Conservation (phyloP, 2,113 vertebrate genomes). For the Leiothrix lutea region DNA sequence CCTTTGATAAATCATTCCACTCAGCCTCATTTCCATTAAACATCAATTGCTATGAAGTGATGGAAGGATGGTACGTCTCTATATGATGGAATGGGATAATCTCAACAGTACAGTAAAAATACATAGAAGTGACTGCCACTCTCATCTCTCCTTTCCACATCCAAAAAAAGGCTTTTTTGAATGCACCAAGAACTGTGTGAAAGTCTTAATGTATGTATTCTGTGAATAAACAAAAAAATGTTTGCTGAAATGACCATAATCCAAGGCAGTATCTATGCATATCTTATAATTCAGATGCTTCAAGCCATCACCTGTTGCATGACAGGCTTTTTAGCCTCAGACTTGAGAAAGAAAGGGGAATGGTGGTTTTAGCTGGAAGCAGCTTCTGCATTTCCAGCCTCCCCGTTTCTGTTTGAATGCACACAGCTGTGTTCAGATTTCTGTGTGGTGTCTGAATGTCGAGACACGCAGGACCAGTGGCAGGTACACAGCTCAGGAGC, state of each 20-base stretch:
- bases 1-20: background rate
- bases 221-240: background rate
- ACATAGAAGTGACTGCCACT: background rate
- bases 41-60: background rate
- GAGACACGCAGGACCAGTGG: background rate
- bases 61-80: background rate
- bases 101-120: background rate
- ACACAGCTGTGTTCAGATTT: background rate
- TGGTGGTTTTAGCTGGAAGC: background rate
- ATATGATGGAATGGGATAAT: background rate
- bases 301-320: background rate
- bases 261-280: background rate
- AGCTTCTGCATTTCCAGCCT: background rate
- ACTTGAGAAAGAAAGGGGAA: background rate
- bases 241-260: background rate
- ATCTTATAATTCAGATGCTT: background rate
- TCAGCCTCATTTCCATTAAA: conserved; percentile 14
- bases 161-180: background rate
- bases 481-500: background rate
- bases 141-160: background rate
- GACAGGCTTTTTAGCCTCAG: background rate
- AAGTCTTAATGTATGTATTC: background rate
- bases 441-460: background rate
- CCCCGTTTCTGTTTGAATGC: background rate
- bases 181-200: background rate